These are phyloP conservation scores for Siniperca undulata DNA, from an alignment of 2,797 vertebrate genomes.

Conservation along the genomic window DNA sequence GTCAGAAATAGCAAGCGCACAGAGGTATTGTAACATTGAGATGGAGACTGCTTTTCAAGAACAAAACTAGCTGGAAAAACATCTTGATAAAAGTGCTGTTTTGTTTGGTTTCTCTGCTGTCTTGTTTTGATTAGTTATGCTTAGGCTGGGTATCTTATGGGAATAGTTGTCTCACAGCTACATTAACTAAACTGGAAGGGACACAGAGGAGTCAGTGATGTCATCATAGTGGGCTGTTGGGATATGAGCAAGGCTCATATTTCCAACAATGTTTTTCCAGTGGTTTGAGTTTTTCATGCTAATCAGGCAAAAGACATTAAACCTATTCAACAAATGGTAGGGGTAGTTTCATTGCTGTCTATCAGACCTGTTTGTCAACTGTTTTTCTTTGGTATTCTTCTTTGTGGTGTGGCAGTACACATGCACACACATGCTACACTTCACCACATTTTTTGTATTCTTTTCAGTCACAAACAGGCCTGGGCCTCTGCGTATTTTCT, in stretches of 20 bases:
- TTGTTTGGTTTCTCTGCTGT: slow-evolving; percentile 44
- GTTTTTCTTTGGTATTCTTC: slow-evolving; percentile 1
- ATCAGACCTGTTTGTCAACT: slow-evolving; percentile 20
- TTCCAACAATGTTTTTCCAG: slow-evolving; percentile 47
- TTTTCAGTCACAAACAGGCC: slow-evolving; percentile 23
- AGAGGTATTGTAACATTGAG: slow-evolving; percentile 38
- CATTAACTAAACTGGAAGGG: slow-evolving; percentile 63
- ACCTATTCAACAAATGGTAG: neutral
- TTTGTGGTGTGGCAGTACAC: slow-evolving; percentile 21
- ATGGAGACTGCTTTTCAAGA: slow-evolving; percentile 19
- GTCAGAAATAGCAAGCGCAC: slow-evolving; percentile 62
- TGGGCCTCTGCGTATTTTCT: neutral
- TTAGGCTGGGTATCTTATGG: slow-evolving; percentile 58
- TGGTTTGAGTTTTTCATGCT: slow-evolving; percentile 32
- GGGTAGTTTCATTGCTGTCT: neutral
- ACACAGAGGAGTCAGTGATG: slow-evolving; percentile 58
- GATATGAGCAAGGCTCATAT: slow-evolving; percentile 54
- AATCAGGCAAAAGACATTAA: slow-evolving; percentile 14
- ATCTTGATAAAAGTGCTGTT: slow-evolving; percentile 21
- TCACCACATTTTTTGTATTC: slow-evolving; percentile 6
- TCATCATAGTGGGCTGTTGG: slow-evolving; percentile 56
- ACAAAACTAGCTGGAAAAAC: slow-evolving; percentile 27
- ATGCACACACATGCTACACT: slow-evolving; percentile 30
- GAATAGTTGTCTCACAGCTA: slow-evolving; percentile 70
- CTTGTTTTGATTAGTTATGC: slow-evolving; percentile 71